These are phyloP conservation scores for Galerucella calmariensis DNA, from an alignment of 2,888 invertebrate species.

Conservation along the genomic window DNA sequence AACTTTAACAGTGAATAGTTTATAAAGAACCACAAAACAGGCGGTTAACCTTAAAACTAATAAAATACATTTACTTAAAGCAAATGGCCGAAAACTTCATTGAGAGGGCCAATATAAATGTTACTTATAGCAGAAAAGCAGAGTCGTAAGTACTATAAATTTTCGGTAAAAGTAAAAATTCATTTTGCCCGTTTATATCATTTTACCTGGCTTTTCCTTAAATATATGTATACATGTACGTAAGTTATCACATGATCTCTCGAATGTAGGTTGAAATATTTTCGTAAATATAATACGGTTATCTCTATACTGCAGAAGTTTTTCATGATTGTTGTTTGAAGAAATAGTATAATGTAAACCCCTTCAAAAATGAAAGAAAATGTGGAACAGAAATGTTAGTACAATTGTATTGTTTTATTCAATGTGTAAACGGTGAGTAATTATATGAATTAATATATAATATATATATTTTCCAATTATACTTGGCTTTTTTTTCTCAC, in stretches of 20 bases:
- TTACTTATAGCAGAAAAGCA: no score
- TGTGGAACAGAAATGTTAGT: constrained; percentile 10
- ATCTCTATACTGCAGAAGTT: background rate
- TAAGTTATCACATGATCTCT: background rate
- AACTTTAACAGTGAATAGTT: no score
- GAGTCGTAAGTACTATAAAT: no score
- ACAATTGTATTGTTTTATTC: constrained; percentile 19
- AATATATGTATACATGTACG: no score
- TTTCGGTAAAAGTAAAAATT: no score
- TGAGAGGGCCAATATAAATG: no score
- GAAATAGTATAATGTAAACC: background rate
- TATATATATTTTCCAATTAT: constrained; percentile 22
- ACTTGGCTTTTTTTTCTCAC: background rate
- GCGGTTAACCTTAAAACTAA: no score
- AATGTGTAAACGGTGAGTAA: constrained; percentile 17
- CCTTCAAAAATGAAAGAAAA: background rate
- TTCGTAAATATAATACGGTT: background rate
- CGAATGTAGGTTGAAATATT: background rate
- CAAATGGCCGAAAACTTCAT: no score
- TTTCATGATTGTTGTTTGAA: constrained; percentile 7
- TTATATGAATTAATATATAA: constrained; percentile 14
- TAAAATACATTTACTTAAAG: no score
- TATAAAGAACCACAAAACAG: no score
- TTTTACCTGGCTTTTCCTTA: no score
- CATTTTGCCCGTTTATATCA: no score